Percentiles rank a stretch among this genome's conserved stretches.
Conservation (phyloP, 1,140 invertebrate genomes). For the Anastrepha obliqua region DNA sequence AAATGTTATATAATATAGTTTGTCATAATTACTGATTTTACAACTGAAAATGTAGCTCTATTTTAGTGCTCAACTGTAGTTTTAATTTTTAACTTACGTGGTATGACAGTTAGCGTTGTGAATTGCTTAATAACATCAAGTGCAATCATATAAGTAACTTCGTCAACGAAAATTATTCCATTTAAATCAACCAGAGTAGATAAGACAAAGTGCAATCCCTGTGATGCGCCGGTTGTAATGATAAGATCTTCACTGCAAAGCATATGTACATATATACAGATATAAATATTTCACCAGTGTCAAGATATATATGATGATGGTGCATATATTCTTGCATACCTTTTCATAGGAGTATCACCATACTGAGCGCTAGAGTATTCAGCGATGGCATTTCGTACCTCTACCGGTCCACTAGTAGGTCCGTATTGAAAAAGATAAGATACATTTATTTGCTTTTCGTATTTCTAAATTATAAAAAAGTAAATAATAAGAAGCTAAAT, state of each 20-base stretch:
- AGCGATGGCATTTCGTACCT: slow-evolving; percentile 76
- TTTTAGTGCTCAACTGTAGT: slow-evolving; percentile 73
- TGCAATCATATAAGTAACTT: slow-evolving; percentile 82
- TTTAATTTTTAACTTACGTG: slow-evolving; percentile 68
- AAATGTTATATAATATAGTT: no score
- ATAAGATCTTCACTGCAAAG: slow-evolving; percentile 77
- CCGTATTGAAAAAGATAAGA: slow-evolving; percentile 78
- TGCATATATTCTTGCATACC: slow-evolving; percentile 60
- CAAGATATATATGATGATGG: no score
- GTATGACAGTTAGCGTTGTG: slow-evolving; percentile 77
- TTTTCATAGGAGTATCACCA: slow-evolving; percentile 72
- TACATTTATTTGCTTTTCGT: slow-evolving; percentile 74
- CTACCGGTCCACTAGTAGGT: slow-evolving; percentile 75
- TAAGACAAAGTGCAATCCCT: slow-evolving; percentile 79
- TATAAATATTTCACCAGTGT: no score
- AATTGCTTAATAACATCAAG: slow-evolving; percentile 78
- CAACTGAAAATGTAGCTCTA: slow-evolving; percentile 55
- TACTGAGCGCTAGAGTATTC: slow-evolving; percentile 76
- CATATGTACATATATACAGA: no score
- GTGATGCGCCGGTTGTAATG: slow-evolving; percentile 80
- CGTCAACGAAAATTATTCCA: slow-evolving; percentile 80
- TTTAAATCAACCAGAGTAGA: slow-evolving; percentile 78
- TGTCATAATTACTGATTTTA: no score
- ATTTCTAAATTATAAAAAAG: slow-evolving; percentile 67
- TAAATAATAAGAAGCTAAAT: no score